These are phyloP conservation scores for Hyposoter didymator DNA, from an alignment of 2,888 invertebrate genomes.

Conservation along the genomic window DNA sequence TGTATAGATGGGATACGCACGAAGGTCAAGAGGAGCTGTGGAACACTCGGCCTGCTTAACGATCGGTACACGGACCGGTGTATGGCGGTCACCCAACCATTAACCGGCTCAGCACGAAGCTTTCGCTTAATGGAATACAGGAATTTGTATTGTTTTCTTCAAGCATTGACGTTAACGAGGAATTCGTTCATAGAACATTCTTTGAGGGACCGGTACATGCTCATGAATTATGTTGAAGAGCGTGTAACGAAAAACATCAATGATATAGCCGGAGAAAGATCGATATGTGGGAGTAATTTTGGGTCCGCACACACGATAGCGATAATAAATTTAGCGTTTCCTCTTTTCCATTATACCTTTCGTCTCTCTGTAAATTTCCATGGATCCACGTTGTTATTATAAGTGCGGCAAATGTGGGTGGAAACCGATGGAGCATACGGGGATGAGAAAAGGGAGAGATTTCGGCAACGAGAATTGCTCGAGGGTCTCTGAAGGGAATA, in stretches of 20 bases:
- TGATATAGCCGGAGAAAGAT: not conserved
- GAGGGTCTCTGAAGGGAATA: constrained; percentile 46
- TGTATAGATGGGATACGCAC: no score
- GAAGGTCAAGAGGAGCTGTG: no score
- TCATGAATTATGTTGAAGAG: not conserved
- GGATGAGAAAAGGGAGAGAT: constrained; percentile 54
- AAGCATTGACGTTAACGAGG: not conserved
- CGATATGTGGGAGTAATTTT: not conserved
- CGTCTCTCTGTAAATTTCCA: not conserved
- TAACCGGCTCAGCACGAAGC: not conserved
- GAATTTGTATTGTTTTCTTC: not conserved
- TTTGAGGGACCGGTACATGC: not conserved
- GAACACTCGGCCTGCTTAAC: no score
- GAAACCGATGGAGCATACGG: constrained; percentile 41
- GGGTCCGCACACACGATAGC: not conserved
- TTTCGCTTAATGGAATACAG: not conserved
- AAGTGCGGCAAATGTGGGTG: constrained; percentile 40
- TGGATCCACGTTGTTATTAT: constrained; percentile 33
- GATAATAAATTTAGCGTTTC: not conserved
- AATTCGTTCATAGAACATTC: not conserved
- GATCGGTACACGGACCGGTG: no score
- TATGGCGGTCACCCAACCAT: no score
- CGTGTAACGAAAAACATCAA: not conserved
- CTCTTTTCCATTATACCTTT: constrained; percentile 42
- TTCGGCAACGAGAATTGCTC: constrained; percentile 59